A percentile compares a stretch with the other conserved stretches of the same genome.
phyloP scores from a whole-genome alignment of 2,888 invertebrate genomes.

The Protodeltote pygarga region DNA sequence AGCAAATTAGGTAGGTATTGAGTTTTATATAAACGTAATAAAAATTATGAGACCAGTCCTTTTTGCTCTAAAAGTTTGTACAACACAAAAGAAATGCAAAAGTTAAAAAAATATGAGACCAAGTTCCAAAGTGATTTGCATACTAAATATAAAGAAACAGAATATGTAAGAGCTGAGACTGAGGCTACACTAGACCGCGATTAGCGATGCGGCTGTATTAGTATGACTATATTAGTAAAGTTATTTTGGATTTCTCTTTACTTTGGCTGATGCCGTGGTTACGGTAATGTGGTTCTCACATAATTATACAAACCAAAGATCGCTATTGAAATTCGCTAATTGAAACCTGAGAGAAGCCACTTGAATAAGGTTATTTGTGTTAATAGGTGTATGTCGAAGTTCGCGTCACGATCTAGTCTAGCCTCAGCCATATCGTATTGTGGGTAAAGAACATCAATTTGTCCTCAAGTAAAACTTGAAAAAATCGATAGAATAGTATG shows the following conservation, averaged over 20 bases:
- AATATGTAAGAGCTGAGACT: conserved; percentile 29
- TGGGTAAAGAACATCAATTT: conserved; percentile 14
- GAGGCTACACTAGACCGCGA: no score
- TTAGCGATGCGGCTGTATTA: no score
- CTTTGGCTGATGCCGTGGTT: no score
- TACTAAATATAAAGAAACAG: conserved; percentile 56
- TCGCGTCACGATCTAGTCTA: no score
- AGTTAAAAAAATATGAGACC: conserved; percentile 52
- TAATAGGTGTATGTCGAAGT: no score
- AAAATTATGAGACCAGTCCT: conserved; percentile 43
- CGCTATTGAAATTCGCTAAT: no score
- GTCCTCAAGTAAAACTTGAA: conserved; percentile 8
- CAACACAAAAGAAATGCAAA: conserved; percentile 54
- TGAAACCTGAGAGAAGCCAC: no score
- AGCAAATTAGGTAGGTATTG: conserved; percentile 8
- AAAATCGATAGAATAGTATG: conserved; percentile 20
- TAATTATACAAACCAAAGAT: no score
- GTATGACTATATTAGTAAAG: no score
- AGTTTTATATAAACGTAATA: conserved; percentile 43
- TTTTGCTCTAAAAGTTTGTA: conserved; percentile 54
- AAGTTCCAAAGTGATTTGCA: conserved; percentile 64
- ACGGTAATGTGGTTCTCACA: no score
- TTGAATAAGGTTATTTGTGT: no score
- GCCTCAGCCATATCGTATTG: conserved; percentile 8
- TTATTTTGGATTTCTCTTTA: no score